Conservation (phyloP, 2,113 vertebrate genomes). For the Oryzias curvinotus region DNA sequence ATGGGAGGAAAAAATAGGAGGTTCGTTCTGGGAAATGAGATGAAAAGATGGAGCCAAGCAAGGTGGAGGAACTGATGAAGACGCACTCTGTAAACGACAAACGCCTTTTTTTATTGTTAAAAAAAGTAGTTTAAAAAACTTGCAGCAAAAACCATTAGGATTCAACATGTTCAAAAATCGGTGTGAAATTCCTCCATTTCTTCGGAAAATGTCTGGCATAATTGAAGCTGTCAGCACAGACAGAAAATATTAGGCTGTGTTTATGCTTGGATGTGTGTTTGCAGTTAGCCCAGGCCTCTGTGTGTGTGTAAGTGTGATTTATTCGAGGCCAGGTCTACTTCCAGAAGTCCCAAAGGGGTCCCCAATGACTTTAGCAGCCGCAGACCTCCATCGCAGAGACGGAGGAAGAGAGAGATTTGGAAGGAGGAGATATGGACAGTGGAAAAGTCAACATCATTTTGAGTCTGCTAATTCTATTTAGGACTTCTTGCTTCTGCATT, state of each 20-base stretch:
- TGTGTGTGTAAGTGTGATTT: slow-evolving; percentile 54
- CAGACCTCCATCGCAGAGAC: slow-evolving; percentile 56
- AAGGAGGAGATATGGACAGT: slow-evolving; percentile 28
- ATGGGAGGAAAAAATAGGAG: background rate
- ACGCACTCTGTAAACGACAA: slow-evolving; percentile 1
- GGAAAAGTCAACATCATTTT: slow-evolving; percentile 73
- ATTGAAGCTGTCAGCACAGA: background rate
- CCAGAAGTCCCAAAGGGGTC: slow-evolving; percentile 53
- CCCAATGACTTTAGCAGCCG: slow-evolving; percentile 67
- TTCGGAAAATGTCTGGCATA: too few relatives aligned
- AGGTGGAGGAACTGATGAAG: background rate
- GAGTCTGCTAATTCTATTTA: slow-evolving; percentile 66
- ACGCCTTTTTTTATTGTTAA: background rate
- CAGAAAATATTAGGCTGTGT: slow-evolving; percentile 19
- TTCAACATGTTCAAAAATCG: background rate
- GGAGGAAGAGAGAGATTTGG: slow-evolving; percentile 16
- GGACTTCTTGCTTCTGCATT: slow-evolving; percentile 15
- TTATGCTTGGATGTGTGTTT: slow-evolving; percentile 29
- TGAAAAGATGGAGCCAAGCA: slow-evolving; percentile 2
- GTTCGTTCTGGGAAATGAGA: background rate
- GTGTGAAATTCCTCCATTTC: background rate
- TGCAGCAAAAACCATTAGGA: too few relatives aligned
- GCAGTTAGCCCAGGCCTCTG: slow-evolving; percentile 17
- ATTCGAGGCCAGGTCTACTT: slow-evolving; percentile 55
- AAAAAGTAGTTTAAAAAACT: too few relatives aligned